Percentiles rank a stretch among this genome's conserved stretches.
Evolutionary conservation across 2,888 invertebrate species (phyloP).

Genomic region (Tanypteryx hageni): DNA sequence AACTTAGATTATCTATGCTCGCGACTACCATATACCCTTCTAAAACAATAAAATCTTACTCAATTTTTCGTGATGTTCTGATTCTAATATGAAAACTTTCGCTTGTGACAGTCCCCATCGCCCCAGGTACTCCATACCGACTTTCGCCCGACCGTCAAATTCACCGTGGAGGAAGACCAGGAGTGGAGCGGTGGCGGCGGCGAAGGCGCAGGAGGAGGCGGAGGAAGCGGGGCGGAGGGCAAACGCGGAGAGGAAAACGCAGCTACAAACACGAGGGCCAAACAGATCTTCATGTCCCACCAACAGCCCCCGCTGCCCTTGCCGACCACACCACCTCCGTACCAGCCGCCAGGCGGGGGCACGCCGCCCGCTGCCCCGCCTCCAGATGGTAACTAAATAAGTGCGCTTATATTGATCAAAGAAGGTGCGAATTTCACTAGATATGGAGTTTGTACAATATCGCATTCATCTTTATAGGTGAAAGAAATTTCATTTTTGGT

Average conservation of each 20-base stretch:
- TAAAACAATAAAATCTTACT: too few species aligned
- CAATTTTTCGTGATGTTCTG: too few species aligned
- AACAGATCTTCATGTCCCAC: conserved; percentile 47
- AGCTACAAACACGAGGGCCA: conserved; percentile 47
- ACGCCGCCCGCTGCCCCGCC: conserved; percentile 21
- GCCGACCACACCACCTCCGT: conserved; percentile 38
- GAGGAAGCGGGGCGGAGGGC: background rate
- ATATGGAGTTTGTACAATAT: too few species aligned
- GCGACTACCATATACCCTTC: too few species aligned
- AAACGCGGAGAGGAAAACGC: background rate
- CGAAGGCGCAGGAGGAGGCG: background rate
- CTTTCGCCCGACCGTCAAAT: conserved; percentile 52
- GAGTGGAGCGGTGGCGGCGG: background rate
- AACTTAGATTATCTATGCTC: too few species aligned
- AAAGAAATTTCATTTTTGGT: too few species aligned
- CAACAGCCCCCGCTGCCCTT: conserved; percentile 46
- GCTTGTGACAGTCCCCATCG: background rate
- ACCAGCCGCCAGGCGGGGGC: conserved; percentile 31
- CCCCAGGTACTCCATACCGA: conserved; percentile 29
- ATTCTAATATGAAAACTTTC: too few species aligned
- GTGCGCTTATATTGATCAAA: too few species aligned
- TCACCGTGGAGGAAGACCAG: conserved; percentile 43
- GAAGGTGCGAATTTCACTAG: too few species aligned
- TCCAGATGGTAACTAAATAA: background rate
- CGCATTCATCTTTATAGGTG: too few species aligned